These are phyloP conservation scores for Orcinus orca DNA, from an alignment of 2,113 vertebrate species.

Conservation along the genomic window DNA sequence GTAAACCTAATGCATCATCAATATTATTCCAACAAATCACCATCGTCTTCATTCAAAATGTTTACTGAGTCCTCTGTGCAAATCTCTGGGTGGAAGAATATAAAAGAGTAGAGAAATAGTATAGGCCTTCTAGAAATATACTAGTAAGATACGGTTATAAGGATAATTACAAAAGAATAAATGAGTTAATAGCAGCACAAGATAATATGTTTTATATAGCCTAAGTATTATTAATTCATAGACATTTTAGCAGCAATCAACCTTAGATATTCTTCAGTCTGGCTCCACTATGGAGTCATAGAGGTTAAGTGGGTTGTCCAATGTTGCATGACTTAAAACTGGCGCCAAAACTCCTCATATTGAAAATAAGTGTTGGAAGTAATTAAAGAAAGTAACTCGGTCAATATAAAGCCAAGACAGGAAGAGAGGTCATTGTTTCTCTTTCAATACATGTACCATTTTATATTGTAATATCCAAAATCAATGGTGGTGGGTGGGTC, in stretches of 20 bases:
- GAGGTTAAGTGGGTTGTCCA: background rate
- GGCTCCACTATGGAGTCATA: background rate
- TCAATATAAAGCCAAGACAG: conserved; percentile 8
- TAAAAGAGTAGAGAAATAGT: background rate
- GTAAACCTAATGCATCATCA: background rate
- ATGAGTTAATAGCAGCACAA: background rate
- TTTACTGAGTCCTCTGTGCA: background rate
- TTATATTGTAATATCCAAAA: background rate
- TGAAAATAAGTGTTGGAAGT: background rate
- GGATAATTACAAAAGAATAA: background rate
- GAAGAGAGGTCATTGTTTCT: background rate
- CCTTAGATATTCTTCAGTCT: background rate
- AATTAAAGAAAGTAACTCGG: conserved; percentile 36
- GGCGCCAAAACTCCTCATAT: background rate
- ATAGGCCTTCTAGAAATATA: background rate
- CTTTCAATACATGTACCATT: background rate
- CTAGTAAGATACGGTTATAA: background rate
- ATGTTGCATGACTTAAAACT: background rate
- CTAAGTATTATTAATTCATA: background rate
- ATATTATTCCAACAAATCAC: background rate
- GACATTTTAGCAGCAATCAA: background rate
- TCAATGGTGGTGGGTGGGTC: background rate
- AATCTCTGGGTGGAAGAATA: background rate
- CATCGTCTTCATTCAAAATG: background rate
- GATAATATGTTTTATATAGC: background rate